Evolutionary conservation across 2,797 vertebrate species (phyloP), one percentile per base, ranked within the genome.

Genomic region (Garrulus glandarius): DNA sequence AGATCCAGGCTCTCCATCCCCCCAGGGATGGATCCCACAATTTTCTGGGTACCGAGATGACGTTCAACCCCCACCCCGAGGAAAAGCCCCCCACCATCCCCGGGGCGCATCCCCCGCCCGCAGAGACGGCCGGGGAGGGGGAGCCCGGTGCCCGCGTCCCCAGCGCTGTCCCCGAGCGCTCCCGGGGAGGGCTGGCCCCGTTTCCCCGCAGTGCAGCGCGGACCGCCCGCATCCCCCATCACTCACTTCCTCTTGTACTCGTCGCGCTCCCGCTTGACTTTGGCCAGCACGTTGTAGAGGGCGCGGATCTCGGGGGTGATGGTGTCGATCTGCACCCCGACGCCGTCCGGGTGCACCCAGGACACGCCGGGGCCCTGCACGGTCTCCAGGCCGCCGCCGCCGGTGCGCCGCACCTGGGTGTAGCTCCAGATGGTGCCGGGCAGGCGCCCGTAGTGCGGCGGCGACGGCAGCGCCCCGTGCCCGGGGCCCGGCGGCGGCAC

Each of bases 271-370:
- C 99, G 95, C 98, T 99, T 99, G 93, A 99, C 99, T 97, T 99
- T 99, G 94, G 98, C 99, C 98, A 99, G 98, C 67, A 99, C 99
- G 75, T 99, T 99, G 95, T 99, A 99, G 72, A 99, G 98, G 10
- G 99, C 99, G 63, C 99, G 98, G 95, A 99, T 99, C 98, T 99
- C 99, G 1, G 99, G 99, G 37, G 99, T 99, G 95, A 99, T 99
- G 97, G 99, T 99, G 97, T 99, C 99, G 60, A 99, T 99, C 98
- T 99, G 99, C 83, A 99, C 99, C n/a, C 99, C 99, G 17, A 99
- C 99, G 27, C 99, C 99, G 36, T 99, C 99, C 5, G 99, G 99
- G 85, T 99, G 99, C 63, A 98, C 93, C 99, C 99, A 99, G 50
- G 99, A 99, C 92, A 99, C 98, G 67, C 87, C 99, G 71, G 99